Base-by-base conservation (phyloP, 2,888 invertebrate genomes). In the Eristalinus sepulchralis region DNA sequence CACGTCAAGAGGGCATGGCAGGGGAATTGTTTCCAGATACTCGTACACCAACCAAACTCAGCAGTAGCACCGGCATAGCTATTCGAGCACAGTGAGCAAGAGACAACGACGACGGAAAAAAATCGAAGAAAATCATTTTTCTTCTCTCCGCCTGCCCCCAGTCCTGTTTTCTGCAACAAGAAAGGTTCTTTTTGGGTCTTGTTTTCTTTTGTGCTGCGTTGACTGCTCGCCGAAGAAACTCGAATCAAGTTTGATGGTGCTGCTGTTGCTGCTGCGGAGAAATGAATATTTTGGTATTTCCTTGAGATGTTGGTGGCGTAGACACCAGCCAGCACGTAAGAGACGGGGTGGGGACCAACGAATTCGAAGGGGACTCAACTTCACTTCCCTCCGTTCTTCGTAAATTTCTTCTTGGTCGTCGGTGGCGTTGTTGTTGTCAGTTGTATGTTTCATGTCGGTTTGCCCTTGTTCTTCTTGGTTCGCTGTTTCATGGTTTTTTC, bases 121-220 rank as follows among this genome's bases (percentile, higher is more conserved):
- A 80, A 83, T 86, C 75, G 75, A 77, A 82, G 82, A 83, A 86
- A 79, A 75, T 78, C 64, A 78, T 75, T 83, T 79, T 71, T 75
- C 75, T 67, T 63, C 33, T 17, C n/a, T 24, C 60, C 71, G 73
- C 77, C 72, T 60, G 47, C 53, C n/a, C 11, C 20, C 55, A 33
- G 36, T 73, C 67, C 31, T 77, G 80, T 22, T 11, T 60, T 27
- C 31, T 66, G 20, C 17, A 9, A 47, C 17, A 36, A 68, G 22
- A 70, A 81, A 64, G 81, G 80, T 80, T 80, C 71, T 75, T 71
- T 31, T 53, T 59, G 76, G 67, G 47, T 73, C 73, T 81, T 36
- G 36, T 76, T 72, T 71, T 76, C 57, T 80, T 76, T 84, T 60
- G 31, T 64, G 67, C 39, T 63, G 60, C 63, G 62, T 75, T 53